Evolutionary conservation across 2,113 vertebrate species (phyloP).

Genomic region (Grantiella picta): DNA sequence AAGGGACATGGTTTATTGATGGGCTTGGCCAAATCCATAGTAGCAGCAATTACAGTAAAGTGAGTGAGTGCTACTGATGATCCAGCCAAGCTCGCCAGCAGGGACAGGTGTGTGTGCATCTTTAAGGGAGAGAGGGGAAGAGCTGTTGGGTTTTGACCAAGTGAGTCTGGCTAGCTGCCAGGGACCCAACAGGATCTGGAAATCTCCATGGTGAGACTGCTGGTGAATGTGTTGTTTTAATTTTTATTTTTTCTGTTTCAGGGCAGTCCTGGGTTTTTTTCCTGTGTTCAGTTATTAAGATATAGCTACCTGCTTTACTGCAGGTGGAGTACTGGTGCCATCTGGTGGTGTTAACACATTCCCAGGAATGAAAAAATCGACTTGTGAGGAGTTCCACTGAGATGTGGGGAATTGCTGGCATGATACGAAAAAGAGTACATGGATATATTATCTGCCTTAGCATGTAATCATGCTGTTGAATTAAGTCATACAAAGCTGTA

Average conservation of each 20-base stretch:
- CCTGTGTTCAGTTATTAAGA: rapidly evolving
- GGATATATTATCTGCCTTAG: not conserved
- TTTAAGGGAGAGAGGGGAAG: too few species aligned
- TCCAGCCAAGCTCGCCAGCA: too few species aligned
- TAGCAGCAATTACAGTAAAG: not conserved
- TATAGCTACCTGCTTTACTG: not conserved
- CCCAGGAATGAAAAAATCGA: not conserved
- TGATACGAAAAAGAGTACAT: not conserved
- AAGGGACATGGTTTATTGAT: not conserved
- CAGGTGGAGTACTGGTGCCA: not conserved
- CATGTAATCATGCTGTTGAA: not conserved
- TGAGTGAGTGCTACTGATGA: not conserved
- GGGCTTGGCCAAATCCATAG: not conserved
- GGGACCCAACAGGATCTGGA: not conserved
- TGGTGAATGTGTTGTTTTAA: not conserved
- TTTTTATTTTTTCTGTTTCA: not conserved
- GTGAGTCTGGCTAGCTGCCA: not conserved
- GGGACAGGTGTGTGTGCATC: not conserved
- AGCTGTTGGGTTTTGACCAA: not conserved
- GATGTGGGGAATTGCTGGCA: not conserved
- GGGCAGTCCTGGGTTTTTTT: not conserved
- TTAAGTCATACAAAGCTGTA: not conserved
- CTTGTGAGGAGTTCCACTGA: not conserved
- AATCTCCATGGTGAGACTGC: not conserved
- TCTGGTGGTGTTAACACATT: not conserved